Percentiles rank a stretch among this genome's conserved stretches.
These are phyloP conservation scores for Aradophagus sp. DNA, from an alignment of 1,140 invertebrate genomes.

Conservation along the genomic window DNA sequence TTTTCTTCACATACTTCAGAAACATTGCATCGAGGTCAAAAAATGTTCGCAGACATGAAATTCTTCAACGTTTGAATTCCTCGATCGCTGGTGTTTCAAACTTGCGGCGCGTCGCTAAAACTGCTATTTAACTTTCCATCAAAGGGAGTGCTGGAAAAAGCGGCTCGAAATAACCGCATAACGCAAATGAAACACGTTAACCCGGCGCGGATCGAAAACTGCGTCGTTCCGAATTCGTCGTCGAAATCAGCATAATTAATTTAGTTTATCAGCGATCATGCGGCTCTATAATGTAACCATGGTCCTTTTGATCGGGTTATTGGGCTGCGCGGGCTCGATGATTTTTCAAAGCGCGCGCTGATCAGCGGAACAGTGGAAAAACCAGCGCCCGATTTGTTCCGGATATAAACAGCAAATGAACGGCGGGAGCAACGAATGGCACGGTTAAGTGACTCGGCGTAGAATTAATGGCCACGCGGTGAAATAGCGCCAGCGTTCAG, in stretches of 20 bases:
- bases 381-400: conserved; percentile 51
- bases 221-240: not conserved
- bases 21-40: no score
- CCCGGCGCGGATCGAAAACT: no score
- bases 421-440: conserved; percentile 44
- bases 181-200: no score
- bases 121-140: no score
- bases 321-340: conserved; percentile 5
- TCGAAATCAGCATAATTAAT: conserved; percentile 23
- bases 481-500: conserved; percentile 45
- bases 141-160: no score
- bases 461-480: conserved; percentile 50
- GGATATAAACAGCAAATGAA: conserved; percentile 55
- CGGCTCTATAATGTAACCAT: conserved; percentile 11
- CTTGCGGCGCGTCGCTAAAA: no score
- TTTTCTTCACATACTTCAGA: no score
- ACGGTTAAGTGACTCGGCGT: conserved; percentile 53
- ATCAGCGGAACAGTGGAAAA: conserved; percentile 34
- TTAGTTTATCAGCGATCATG: conserved; percentile 13
- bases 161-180: no score
- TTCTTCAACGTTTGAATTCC: no score
- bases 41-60: no score
- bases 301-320: conserved; percentile 26
- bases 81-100: no score
- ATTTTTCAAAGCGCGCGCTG: conserved; percentile 43